Conservation (phyloP, 30 jellyfish, hydroid and myxozoan genomes). For the Phacellophora camtschatica region DNA sequence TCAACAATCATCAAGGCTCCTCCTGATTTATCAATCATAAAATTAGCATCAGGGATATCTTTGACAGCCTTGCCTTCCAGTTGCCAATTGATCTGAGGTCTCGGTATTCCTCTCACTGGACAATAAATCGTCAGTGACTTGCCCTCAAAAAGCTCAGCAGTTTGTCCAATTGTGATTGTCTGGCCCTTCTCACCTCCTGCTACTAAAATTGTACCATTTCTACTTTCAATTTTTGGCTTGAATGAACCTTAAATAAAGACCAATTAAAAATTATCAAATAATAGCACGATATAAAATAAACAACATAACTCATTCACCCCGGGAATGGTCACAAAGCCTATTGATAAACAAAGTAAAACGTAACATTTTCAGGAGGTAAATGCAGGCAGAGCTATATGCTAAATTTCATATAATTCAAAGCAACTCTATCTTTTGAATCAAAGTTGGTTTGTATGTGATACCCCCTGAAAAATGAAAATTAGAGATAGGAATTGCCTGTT, state of each 20-base stretch:
- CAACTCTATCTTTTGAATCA: no score
- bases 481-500: no score
- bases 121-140: slow-evolving; percentile 71
- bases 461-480: no score
- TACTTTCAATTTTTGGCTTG: slow-evolving; percentile 44
- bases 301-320: no score
- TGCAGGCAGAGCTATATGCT: no score
- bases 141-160: slow-evolving; percentile 69
- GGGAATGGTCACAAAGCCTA: no score
- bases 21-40: slow-evolving; percentile 67
- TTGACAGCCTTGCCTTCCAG: slow-evolving; percentile 48
- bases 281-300: no score
- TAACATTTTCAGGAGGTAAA: no score
- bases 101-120: slow-evolving; percentile 69
- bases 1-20: slow-evolving; percentile 72
- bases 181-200: slow-evolving; percentile 20
- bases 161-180: slow-evolving; percentile 73
- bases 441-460: no score
- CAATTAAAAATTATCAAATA: no score
- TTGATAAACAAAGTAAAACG: no score
- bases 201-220: slow-evolving; percentile 35
- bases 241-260: slow-evolving; percentile 34
- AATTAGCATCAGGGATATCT: background rate
- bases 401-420: no score
- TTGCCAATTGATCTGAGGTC: slow-evolving; percentile 70